These are phyloP conservation scores for Mus pahari DNA, from an alignment of 2,113 vertebrate species.

Conservation along the genomic window DNA sequence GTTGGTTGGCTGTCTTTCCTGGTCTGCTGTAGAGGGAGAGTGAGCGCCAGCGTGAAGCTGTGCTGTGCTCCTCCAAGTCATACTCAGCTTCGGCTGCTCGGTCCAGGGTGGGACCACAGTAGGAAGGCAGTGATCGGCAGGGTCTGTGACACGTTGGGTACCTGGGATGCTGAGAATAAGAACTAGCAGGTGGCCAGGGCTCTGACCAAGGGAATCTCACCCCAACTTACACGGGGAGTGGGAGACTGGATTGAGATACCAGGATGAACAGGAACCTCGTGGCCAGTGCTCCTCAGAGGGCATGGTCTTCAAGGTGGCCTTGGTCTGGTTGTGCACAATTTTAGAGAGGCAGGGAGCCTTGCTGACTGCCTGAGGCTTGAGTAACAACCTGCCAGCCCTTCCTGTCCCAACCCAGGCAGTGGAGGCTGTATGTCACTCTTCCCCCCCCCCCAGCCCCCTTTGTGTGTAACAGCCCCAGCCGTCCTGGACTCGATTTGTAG, in stretches of 20 bases:
- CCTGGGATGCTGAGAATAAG: not conserved
- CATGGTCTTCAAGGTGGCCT: not conserved
- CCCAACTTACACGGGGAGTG: not conserved
- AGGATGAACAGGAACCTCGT: not conserved
- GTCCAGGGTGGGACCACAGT: fast-evolving
- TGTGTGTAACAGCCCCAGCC: too few relatives aligned
- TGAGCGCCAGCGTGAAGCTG: not conserved
- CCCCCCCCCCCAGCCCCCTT: too few relatives aligned
- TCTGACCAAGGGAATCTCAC: not conserved
- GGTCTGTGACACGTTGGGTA: fast-evolving
- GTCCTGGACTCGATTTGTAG: too few relatives aligned
- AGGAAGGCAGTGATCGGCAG: not conserved
- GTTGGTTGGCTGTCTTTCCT: not conserved
- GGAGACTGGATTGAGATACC: not conserved
- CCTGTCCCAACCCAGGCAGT: too few relatives aligned
- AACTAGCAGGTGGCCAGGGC: too few relatives aligned
- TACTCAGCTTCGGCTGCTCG: not conserved
- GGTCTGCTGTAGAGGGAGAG: not conserved
- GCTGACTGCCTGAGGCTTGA: not conserved
- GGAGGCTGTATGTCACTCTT: too few relatives aligned
- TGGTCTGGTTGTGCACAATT: fast-evolving
- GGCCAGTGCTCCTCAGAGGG: not conserved
- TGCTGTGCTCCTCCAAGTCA: not conserved
- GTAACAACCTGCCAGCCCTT: not conserved
- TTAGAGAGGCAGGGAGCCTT: not conserved